Base-by-base conservation (phyloP, 1,140 invertebrate species). In the Hermetia illucens region DNA sequence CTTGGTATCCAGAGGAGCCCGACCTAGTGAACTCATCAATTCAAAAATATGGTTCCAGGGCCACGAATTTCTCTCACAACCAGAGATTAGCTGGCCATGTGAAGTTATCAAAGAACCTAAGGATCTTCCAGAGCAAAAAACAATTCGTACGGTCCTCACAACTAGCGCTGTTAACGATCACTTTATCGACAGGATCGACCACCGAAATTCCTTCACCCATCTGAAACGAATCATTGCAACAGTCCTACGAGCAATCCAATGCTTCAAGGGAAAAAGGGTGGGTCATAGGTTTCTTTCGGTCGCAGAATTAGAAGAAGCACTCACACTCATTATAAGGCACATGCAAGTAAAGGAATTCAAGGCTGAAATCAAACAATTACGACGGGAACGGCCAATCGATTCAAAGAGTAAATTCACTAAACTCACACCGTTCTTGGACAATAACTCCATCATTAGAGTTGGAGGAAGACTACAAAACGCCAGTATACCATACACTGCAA, bases 11-110 rank as follows among this genome's bases (percentile, higher is more conserved):
- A 31, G 47, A 18, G 51, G 47, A 1, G 10, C 46, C 22, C 19
- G 25, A 3, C 37, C 51, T 3, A 13, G 21, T 16, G 33, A 54
- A 16, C 33, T 60, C 5, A 36, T 44, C 10, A 38, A 47, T 16
- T 32, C 31, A 13, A 16, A 21, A 31, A 9, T 56, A 31, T 63
- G 61, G 61, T 62, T 52, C 48, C 2, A 46, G 13, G 59, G 59
- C 58, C 19, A 29, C 19, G n/a, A 39, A 10, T 21, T 12, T 19
- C 1, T 41, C 17, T 13, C 36, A 24, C 34, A 34, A 12, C 34
- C 36, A 22, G 39, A 34, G n/a, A 34, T 24, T 30, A 12, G 34
- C n/a, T n/a, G n/a, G n/a, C n/a, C n/a, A n/a, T n/a, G n/a, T n/a
- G n/a, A n/a, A n/a, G n/a, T n/a, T n/a, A 30, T 13, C 36, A 16